Evolutionary conservation across 1,140 invertebrate genomes (phyloP), one percentile per base, ranked within the genome.

Genomic region (Tenebrio molitor): DNA sequence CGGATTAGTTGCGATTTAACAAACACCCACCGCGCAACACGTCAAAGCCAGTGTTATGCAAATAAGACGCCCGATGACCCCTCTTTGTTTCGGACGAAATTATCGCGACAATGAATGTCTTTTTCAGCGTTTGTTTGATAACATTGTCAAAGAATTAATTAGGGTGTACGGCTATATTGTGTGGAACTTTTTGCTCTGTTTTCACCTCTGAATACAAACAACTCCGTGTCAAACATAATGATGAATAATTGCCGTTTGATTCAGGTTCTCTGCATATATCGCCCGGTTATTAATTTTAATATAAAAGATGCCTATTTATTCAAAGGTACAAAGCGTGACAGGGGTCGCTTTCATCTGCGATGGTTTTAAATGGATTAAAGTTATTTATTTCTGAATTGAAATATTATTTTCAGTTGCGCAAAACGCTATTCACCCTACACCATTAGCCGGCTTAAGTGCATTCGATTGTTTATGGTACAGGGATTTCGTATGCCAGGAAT

Each of bases 111-210:
- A 58, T 58, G 50, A 58, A 58, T 58, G 50, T 29, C 21, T 58
- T 58, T 58, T 58, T 58, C 46, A 23, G 17, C 46, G 46, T 58
- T 25, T 39, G 36, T 39, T 29, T 58, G 50, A 58, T 58, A 58
- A 58, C 50, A 58, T 58, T 58, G 50, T 58, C 50, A 58, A 58
- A 58, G 50, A 58, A 58, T 58, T 58, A 58, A 58, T 58, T 58
- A 58, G 50, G 50, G 21, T 25, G 23, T 58, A 58, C 50, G 21
- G 50, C 23, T 58, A 58, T 29, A 58, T 58, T 58, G 23, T 58
- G 17, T 17, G 19, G 10, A 17, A 58, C 23, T 58, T 58, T 53
- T 58, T 58, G 50, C 50, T 58, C 50, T 58, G 50, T 58, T 58
- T 58, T 58, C 50, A 58, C 50, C 50, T 58, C 23, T 25, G 50